Base-by-base conservation (phyloP, 1,140 invertebrate genomes). In the Limonius californicus region DNA sequence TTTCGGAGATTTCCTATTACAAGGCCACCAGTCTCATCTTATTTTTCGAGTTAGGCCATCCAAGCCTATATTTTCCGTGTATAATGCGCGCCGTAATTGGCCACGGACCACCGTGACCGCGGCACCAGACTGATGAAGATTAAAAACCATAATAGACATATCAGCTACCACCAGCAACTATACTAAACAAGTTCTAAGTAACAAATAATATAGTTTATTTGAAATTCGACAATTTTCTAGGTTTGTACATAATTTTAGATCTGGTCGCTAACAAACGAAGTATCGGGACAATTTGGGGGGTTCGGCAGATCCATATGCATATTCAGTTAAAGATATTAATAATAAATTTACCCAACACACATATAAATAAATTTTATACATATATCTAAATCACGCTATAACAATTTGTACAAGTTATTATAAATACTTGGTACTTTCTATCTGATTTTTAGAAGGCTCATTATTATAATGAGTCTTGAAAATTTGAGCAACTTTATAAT, bases 51-150 rank as follows among this genome's bases (percentile, higher is more conserved):
- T 27, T 27, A 27, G 23, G 9, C 56, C 42, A 27, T 19, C 42
- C 21, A 58, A 55, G 56, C 54, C 45, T 66, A 66, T 62, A 66
- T 63, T 66, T 65, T 66, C 56, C 64, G 64, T 66, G 61, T 57
- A 63, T 63, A 67, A 67, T 67, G 66, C 59, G 59, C 43, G 57
- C 61, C 66, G 65, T 68, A 70, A 70, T 70, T 68, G 64, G 61
- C 50, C 63, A n/a, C 23, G 57, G 68, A 70, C 68, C 68, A 70
- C 68, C 68, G 59, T 63, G 60, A 53, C 57, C 20, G 62, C 21
- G 35, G 21, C 55, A 53, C 50, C 60, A 21, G 32, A 57, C 56
- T 20, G 57, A 32, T 50, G 39, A 45, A 57, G 59, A 65, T 61
- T 65, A 61, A 65, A 61, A 65, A 54, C 39, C 55, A 61, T 59